Evolutionary conservation across 1,140 invertebrate genomes (phyloP).

Genomic region (Diploscapter pachys): DNA sequence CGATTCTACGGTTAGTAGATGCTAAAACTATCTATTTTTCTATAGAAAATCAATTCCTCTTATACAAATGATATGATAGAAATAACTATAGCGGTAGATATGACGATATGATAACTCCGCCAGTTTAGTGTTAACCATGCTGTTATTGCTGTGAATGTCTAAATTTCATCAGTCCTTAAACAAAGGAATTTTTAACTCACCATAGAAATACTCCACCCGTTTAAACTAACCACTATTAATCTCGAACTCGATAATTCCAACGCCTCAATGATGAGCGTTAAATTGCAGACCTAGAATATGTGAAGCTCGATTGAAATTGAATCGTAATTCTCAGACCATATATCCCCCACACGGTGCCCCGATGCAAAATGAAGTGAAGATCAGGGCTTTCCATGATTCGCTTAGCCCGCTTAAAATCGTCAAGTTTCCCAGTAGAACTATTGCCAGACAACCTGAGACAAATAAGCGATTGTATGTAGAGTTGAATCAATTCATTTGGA

Average conservation of each 20-base stretch:
- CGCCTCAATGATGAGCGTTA: slow-evolving; percentile 51
- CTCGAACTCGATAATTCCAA: slow-evolving; percentile 42
- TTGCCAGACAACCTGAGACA: slow-evolving; percentile 40
- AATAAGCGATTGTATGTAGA: no score
- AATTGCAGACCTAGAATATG: slow-evolving; percentile 44
- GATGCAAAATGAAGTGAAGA: not conserved
- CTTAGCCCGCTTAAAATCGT: not conserved
- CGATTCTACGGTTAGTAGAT: slow-evolving; percentile 41
- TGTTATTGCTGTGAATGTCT: slow-evolving; percentile 39
- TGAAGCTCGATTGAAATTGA: no score
- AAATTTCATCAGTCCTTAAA: not conserved
- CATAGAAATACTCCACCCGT: slow-evolving; percentile 58
- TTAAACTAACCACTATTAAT: slow-evolving; percentile 51
- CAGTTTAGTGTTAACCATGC: slow-evolving; percentile 43
- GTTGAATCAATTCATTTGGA: no score
- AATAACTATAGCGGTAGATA: not conserved
- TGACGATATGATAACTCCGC: slow-evolving; percentile 20
- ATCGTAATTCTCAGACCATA: slow-evolving; percentile 35
- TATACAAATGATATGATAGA: slow-evolving; percentile 13
- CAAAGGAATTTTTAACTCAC: not conserved
- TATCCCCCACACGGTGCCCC: slow-evolving; percentile 38
- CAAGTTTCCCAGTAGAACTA: slow-evolving; percentile 41
- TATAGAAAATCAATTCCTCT: not conserved
- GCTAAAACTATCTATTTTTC: slow-evolving; percentile 28
- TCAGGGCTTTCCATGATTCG: not conserved